Conservation (phyloP, 2,888 invertebrate species). For the Choristoneura rosaceana region DNA sequence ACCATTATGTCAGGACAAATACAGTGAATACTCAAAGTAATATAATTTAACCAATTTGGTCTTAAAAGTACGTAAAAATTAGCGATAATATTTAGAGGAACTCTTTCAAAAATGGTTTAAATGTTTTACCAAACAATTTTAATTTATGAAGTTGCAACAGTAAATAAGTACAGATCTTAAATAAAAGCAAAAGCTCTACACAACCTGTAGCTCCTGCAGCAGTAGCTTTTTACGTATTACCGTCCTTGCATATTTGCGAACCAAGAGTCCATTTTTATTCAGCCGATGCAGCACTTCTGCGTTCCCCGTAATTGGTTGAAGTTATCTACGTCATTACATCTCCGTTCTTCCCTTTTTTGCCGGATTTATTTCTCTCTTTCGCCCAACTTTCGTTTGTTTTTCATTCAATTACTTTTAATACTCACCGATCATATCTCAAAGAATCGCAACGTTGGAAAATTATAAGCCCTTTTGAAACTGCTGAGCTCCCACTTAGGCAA, state of each 20-base stretch:
- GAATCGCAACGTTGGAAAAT: constrained; percentile 56
- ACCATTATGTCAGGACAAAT: neutral
- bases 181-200: constrained; percentile 50
- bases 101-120: too few relatives aligned
- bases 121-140: too few relatives aligned
- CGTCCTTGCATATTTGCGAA: constrained; percentile 74
- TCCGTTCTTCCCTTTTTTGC: constrained; percentile 75
- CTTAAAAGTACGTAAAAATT: too few relatives aligned
- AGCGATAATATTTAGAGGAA: neutral
- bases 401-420: constrained; percentile 81
- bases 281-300: constrained; percentile 79
- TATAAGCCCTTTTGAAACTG: constrained; percentile 39
- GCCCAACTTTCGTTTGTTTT: constrained; percentile 79
- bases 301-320: constrained; percentile 81
- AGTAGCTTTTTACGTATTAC: constrained; percentile 64
- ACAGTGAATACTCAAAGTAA: neutral
- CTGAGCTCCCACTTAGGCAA: constrained; percentile 32
- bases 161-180: neutral
- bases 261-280: constrained; percentile 75
- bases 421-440: constrained; percentile 61
- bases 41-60: too few relatives aligned
- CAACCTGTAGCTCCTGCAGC: constrained; percentile 53
- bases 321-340: constrained; percentile 85
- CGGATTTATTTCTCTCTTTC: constrained; percentile 75
- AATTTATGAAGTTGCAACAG: too few relatives aligned